Base-by-base conservation (phyloP, 2,888 invertebrate species). In the Lasioglossum pauxillum region DNA sequence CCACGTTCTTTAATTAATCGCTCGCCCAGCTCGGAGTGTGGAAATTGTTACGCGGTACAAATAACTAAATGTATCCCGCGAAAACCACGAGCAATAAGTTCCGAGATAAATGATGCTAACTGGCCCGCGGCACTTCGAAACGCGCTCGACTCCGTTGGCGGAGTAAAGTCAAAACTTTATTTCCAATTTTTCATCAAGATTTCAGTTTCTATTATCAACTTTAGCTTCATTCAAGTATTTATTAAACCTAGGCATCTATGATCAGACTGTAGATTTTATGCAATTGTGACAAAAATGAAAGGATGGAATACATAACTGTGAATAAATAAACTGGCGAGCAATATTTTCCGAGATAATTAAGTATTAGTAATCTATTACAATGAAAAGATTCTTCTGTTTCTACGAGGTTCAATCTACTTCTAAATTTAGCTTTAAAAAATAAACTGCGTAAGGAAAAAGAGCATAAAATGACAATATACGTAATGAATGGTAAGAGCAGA, bases 1-100 rank as follows among this genome's bases (percentile, higher is more conserved):
- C 8, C 27, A 5, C 31, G 8, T 64, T 69, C 23, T 71, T 38
- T 49, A 77, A 75, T 82, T 85, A 44, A 60, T 76, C 38, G 19
- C 23, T 19, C 27, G 38, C 31, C 31, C 57, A 31, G 16, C 31
- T 38, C 4, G 31, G 49, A 46, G 38, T 46, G 77, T 69, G 69
- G 46, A 49, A 49, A 69, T 49, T 23, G 38, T 69, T 69, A 38
- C 46, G 31, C 72, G 64, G 46, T 46, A 23, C 12, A 38, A 80
- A 67, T 67, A 67, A 49, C 19, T 41, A 75, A 49, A 35, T 35
- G 49, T 7, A 27, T 31, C 41, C n/a, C 35, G 31, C 27, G 46
- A 38, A 14, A 19, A 67, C 67, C 8, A 41, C 5, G 38, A 71
- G 38, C 69, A 71, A 67, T 35, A 67, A 67, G 69, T 71, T 71